Evolutionary conservation across 2,797 vertebrate genomes (phyloP).

Genomic region (Okamejei kenojei): DNA sequence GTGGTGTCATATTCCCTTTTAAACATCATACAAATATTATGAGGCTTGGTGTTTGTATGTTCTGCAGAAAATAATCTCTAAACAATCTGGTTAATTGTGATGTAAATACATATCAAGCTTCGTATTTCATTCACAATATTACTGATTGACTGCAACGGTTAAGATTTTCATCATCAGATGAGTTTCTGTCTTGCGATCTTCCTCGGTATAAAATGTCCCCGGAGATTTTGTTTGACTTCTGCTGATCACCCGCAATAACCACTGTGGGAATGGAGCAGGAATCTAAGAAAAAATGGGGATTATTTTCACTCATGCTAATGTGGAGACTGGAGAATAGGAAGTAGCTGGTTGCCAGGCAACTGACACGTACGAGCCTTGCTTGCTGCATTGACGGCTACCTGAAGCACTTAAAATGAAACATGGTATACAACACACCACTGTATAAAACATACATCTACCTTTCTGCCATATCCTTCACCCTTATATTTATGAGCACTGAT

Average conservation of each 20-base stretch:
- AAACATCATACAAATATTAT: neutral
- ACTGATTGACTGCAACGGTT: neutral
- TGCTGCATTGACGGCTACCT: neutral
- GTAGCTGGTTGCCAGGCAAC: neutral
- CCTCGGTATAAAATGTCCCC: neutral
- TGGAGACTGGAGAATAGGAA: neutral
- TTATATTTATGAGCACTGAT: neutral
- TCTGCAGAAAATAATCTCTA: no score
- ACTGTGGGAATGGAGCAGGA: neutral
- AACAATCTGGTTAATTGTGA: neutral
- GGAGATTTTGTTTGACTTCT: neutral
- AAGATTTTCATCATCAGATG: neutral
- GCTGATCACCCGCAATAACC: neutral
- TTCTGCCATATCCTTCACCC: neutral
- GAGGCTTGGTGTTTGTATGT: neutral
- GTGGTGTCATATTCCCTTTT: neutral
- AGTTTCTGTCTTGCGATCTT: neutral
- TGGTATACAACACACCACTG: neutral
- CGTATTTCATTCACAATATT: neutral
- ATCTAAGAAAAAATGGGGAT: neutral
- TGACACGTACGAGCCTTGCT: neutral
- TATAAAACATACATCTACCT: neutral
- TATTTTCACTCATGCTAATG: neutral
- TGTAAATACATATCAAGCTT: neutral
- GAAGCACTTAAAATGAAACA: neutral